Conservation (phyloP, 2,888 invertebrate species). For the Disparrhopalites patrizii region DNA sequence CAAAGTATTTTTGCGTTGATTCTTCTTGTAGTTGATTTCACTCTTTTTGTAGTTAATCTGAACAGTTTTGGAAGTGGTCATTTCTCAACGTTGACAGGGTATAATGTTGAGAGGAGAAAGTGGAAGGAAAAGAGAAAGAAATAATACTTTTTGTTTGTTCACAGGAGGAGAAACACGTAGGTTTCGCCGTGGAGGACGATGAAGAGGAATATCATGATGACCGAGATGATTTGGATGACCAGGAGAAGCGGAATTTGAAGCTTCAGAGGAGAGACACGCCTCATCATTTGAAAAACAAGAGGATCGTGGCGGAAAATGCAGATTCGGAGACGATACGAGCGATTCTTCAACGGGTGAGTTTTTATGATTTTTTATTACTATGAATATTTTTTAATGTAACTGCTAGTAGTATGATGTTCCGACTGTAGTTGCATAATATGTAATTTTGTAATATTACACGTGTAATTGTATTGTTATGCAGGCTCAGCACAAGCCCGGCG, state of each 20-base stretch:
- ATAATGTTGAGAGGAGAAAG: no score
- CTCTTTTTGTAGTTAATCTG: no score
- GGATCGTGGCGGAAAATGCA: slow-evolving; percentile 62
- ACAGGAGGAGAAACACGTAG: slow-evolving; percentile 59
- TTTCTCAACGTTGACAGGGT: no score
- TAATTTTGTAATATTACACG: no score
- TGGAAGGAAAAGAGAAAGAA: no score
- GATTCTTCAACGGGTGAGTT: slow-evolving; percentile 41
- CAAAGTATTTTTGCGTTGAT: no score
- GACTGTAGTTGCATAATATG: no score
- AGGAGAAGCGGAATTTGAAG: slow-evolving; percentile 51
- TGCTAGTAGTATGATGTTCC: no score
- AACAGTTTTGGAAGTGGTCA: no score
- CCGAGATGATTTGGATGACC: slow-evolving; percentile 29
- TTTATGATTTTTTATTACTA: no score
- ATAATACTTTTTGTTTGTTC: not conserved
- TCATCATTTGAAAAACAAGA: slow-evolving; percentile 97
- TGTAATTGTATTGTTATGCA: not conserved
- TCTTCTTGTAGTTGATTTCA: no score
- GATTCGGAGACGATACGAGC: slow-evolving; percentile 45
- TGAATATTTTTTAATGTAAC: not conserved
- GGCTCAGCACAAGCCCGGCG: slow-evolving; percentile 18
- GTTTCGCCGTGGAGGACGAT: slow-evolving; percentile 57
- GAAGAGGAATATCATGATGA: slow-evolving; percentile 51
- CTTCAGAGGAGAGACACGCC: slow-evolving; percentile 94